Evolutionary conservation across 2,797 vertebrate species (phyloP).

Genomic region (Phyllotis vaccarum): DNA sequence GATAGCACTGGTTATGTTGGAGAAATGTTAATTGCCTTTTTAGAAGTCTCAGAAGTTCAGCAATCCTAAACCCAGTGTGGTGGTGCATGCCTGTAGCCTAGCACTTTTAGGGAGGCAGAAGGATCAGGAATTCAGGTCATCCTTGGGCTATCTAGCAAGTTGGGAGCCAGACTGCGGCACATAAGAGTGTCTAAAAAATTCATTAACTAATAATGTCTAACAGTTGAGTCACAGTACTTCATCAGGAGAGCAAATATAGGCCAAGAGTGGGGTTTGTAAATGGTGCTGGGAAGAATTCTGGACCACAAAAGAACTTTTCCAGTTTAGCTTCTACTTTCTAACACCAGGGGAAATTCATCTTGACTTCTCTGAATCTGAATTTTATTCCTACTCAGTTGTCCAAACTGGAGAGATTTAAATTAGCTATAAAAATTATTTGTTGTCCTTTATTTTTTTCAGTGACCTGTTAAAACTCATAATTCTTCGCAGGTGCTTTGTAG

Average conservation of each 20-base stretch:
- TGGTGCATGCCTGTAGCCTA: not conserved
- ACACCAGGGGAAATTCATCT: not conserved
- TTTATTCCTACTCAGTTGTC: constrained; percentile 17
- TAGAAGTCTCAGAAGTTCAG: not conserved
- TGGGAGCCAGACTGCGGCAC: not conserved
- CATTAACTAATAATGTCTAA: not conserved
- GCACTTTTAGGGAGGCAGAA: not conserved
- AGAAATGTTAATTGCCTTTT: not conserved
- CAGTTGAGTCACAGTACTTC: not conserved
- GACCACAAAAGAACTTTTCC: not conserved
- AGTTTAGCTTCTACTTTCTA: not conserved
- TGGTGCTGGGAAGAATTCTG: not conserved
- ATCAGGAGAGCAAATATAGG: not conserved
- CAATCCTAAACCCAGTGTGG: not conserved
- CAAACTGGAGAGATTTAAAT: not conserved
- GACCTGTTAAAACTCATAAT: not conserved
- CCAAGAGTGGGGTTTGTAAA: not conserved
- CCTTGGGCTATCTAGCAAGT: not conserved
- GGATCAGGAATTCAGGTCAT: not conserved
- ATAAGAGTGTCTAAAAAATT: not conserved
- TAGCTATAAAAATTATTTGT: not conserved
- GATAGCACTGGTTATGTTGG: not conserved
- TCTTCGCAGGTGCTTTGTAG: not conserved
- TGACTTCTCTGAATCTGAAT: not conserved
- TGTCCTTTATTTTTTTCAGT: constrained; percentile 18